Evolutionary conservation across 30 jellyfish, hydroid and myxozoan species (phyloP).

Genomic region (Turritopsis rubra): DNA sequence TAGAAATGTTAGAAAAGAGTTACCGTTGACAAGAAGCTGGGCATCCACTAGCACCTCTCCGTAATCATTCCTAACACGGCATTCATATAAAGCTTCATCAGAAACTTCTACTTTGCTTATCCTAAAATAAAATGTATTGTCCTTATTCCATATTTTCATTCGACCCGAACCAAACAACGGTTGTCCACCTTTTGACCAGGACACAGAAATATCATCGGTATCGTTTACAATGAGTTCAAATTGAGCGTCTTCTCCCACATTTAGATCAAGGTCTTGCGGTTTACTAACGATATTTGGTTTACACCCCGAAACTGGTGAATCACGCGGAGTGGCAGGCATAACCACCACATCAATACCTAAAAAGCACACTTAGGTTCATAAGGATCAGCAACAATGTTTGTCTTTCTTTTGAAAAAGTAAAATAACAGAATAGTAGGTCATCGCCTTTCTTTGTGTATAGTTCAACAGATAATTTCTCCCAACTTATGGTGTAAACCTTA

Average conservation of each 20-base stretch:
- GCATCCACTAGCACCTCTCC: constrained; percentile 75
- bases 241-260: constrained; percentile 59
- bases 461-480: no score
- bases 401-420: background rate
- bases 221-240: constrained; percentile 41
- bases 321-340: constrained; percentile 87
- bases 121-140: constrained; percentile 33
- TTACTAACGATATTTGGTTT: constrained; percentile 60
- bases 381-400: background rate
- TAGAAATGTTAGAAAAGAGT: no score
- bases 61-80: constrained; percentile 60
- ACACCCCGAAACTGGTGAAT: constrained; percentile 60
- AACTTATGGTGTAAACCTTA: no score
- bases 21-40: constrained; percentile 84
- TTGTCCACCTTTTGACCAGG: constrained; percentile 85
- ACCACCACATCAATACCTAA: constrained; percentile 83
- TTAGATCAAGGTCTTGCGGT: constrained; percentile 67
- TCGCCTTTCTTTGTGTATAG: no score
- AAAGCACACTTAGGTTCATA: background rate
- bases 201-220: constrained; percentile 32
- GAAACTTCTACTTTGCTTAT: constrained; percentile 45
- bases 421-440: no score
- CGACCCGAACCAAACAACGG: constrained; percentile 58
- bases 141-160: constrained; percentile 39
- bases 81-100: constrained; percentile 81